Base-by-base conservation (phyloP, 2,113 vertebrate genomes). In the Donacobius atricapilla region DNA sequence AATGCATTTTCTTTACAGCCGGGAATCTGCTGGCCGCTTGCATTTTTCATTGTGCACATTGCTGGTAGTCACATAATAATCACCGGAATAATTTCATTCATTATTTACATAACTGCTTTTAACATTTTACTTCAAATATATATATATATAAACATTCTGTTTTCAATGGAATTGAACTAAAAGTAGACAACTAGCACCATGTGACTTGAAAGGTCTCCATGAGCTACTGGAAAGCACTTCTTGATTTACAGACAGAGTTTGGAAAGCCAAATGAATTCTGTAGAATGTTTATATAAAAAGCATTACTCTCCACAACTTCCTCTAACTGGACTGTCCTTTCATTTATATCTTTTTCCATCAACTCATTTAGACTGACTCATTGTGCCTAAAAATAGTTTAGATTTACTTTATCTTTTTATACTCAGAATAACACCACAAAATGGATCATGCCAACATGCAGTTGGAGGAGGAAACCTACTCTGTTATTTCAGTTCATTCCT, bases 341-440 rank as follows among this genome's bases (percentile, higher is more conserved):
- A 95, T 81, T 95, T 96, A 13, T 61, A 83, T 89, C 27, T 82
- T 85, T 93, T 93, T 93, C 93, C 84, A 93, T 85, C 91, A 85
- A 72, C 78, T 82, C 65, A 72, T 87, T 96, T 82, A 91, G 87
- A 89, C 48, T 84, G 89, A 94, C 73, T 91, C 83, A 83, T 33
- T 4, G 4, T 50, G 83, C 50, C 84, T 89, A 95, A 91, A 97
- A 93, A 95, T 96, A 96, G 77, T 60, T 96, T 64, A 50, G 30
- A 83, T 95, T 93, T 89, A 82, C 42, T 96, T 94, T 85, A 82
- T 91, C 53, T 80, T 94, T 82, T 91, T 91, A 72, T 79, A 61
- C 54, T 72, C 28, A 18, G 53, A 84, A 53, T 64, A 91, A 91
- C 82, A 85, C 57, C 89, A 83, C 58, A 89, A 91, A 95, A 85